Percentiles rank a stretch among this genome's conserved stretches.
phyloP scores from a whole-genome alignment of 2,113 vertebrate genomes.

The Martes martes region DNA sequence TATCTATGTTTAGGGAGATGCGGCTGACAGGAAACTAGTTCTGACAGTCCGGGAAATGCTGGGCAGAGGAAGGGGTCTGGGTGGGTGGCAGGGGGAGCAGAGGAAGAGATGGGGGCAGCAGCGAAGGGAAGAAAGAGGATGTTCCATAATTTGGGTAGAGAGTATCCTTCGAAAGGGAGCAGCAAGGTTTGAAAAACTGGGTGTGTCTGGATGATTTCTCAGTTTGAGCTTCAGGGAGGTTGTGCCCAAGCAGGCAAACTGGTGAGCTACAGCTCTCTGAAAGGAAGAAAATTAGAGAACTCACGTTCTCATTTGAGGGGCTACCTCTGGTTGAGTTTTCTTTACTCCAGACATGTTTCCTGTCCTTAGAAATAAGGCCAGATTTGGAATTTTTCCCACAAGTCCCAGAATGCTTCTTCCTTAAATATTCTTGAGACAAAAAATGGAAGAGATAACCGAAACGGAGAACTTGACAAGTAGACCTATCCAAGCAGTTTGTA shows the following conservation, averaged over 20 bases:
- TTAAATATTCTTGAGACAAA: background rate
- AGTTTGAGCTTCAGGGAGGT: background rate
- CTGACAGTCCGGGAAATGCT: background rate
- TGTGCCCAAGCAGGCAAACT: background rate
- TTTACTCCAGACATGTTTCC: background rate
- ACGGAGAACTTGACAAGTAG: background rate
- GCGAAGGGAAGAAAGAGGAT: conserved; percentile 13
- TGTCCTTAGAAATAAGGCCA: background rate
- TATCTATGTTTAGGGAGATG: conserved; percentile 57
- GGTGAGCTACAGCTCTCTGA: background rate
- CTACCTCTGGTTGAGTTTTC: background rate
- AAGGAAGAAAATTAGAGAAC: background rate
- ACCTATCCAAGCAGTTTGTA: background rate
- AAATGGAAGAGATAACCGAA: conserved; percentile 12
- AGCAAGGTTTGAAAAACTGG: background rate
- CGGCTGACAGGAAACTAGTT: conserved; percentile 39
- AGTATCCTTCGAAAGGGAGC: conserved; percentile 2
- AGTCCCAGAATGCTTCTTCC: background rate
- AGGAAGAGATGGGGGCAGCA: background rate
- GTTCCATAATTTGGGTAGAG: background rate
- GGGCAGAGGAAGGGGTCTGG: background rate
- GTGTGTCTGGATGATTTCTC: background rate
- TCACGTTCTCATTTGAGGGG: background rate
- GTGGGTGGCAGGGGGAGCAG: background rate
- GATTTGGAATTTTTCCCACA: background rate